Evolutionary conservation across 2,888 invertebrate species (phyloP).

Genomic region (Drosophila maculinotata): DNA sequence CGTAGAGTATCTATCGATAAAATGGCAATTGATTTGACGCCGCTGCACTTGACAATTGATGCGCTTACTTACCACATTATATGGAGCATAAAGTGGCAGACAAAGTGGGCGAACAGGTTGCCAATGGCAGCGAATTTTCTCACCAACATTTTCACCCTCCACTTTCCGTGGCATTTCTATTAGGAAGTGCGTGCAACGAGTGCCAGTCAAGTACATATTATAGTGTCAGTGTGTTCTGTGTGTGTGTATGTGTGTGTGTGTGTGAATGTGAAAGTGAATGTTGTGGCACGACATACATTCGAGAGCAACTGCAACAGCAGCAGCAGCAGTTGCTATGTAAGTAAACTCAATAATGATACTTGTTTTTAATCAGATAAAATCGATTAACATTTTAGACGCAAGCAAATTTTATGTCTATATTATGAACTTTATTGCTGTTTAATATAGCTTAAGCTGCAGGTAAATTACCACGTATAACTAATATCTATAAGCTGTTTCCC

Average conservation of each 20-base stretch:
- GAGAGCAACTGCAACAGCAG: neutral
- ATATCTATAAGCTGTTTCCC: too few species aligned
- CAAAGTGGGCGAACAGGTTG: constrained; percentile 18
- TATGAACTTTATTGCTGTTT: too few species aligned
- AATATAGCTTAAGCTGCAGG: too few species aligned
- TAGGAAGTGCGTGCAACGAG: constrained; percentile 36
- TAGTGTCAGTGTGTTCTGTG: constrained; percentile 31
- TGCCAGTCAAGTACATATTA: constrained; percentile 40
- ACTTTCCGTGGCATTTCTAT: constrained; percentile 13
- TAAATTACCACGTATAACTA: too few species aligned
- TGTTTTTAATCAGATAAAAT: neutral
- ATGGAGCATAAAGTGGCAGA: constrained; percentile 27
- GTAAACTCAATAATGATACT: constrained; percentile 17
- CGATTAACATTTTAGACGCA: too few species aligned
- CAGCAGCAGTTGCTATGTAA: neutral
- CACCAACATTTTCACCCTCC: neutral
- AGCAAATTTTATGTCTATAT: too few species aligned
- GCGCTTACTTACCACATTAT: constrained; percentile 75
- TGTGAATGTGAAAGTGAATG: constrained; percentile 1
- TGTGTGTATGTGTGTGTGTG: constrained; percentile 1
- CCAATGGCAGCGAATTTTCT: constrained; percentile 27
- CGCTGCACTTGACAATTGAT: constrained; percentile 68
- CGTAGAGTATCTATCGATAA: too few species aligned
- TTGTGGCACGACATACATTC: constrained; percentile 19
- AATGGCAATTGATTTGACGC: constrained; percentile 47